These are phyloP conservation scores for Melangyna quadrimaculata DNA, from an alignment of 2,888 invertebrate species.

Conservation along the genomic window DNA sequence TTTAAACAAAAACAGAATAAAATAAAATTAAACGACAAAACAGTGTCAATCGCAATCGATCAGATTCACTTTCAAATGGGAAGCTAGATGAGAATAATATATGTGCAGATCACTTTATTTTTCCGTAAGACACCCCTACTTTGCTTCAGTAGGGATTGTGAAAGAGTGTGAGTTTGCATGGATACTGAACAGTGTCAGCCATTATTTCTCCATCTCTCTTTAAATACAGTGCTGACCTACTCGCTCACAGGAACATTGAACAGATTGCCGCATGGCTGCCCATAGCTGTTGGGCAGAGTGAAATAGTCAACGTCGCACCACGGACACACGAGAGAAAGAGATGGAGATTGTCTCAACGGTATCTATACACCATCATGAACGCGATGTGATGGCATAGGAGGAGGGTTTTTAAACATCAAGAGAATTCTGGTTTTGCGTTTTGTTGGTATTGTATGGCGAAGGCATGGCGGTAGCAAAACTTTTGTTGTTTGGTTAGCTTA, in stretches of 20 bases:
- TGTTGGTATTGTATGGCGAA: background rate
- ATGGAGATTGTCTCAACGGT: background rate
- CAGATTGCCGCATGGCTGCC: slow-evolving; percentile 19
- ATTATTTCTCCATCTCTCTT: slow-evolving; percentile 61
- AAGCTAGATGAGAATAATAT: background rate
- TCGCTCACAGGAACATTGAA: slow-evolving; percentile 6
- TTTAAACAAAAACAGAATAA: background rate
- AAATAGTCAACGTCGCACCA: no score
- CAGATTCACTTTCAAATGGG: slow-evolving; percentile 61
- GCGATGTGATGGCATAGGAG: slow-evolving; percentile 31
- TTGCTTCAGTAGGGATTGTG: background rate
- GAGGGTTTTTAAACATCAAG: slow-evolving; percentile 43
- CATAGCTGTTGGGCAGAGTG: slow-evolving; percentile 20
- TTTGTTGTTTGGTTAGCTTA: background rate
- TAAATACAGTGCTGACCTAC: background rate
- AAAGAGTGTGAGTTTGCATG: background rate
- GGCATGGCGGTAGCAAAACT: background rate
- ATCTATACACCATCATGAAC: background rate
- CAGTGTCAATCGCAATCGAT: slow-evolving; percentile 62
- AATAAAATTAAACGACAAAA: background rate
- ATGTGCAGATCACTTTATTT: slow-evolving; percentile 19
- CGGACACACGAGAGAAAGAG: background rate
- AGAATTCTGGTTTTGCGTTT: slow-evolving; percentile 26
- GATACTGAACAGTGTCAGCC: slow-evolving; percentile 50
- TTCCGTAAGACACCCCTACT: slow-evolving; percentile 45